Conservation (phyloP, 2,888 invertebrate species). For the Phaonia tiefii region DNA sequence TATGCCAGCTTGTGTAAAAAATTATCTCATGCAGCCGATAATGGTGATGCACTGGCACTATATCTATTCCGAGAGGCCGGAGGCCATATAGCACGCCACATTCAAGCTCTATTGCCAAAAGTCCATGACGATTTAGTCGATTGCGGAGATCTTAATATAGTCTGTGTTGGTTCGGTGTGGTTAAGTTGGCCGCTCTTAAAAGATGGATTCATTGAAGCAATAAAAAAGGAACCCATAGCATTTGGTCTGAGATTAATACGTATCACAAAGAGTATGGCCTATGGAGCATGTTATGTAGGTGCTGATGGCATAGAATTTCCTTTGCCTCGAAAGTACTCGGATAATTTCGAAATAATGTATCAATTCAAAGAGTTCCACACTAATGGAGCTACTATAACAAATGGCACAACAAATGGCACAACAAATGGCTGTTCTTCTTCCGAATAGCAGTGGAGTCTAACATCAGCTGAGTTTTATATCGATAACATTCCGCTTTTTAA, state of each 20-base stretch:
- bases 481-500: constrained; percentile 40
- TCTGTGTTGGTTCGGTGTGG: constrained; percentile 98
- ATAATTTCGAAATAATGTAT: constrained; percentile 86
- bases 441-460: constrained; percentile 27
- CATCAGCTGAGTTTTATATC: constrained; percentile 16
- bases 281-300: constrained; percentile 93
- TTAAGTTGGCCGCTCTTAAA: constrained; percentile 92
- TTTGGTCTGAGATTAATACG: constrained; percentile 84
- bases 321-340: constrained; percentile 86
- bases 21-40: constrained; percentile 85
- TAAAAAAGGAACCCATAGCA: constrained; percentile 79
- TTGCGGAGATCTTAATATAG: constrained; percentile 83
- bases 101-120: constrained; percentile 84
- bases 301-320: constrained; percentile 85
- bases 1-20: constrained; percentile 86
- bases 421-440: constrained; percentile 60
- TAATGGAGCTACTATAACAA: constrained; percentile 19
- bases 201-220: constrained; percentile 85
- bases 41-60: constrained; percentile 87
- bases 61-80: constrained; percentile 88
- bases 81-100: constrained; percentile 84
- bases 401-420: constrained; percentile 32
- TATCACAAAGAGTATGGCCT: constrained; percentile 88
- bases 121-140: constrained; percentile 82
- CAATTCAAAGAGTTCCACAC: constrained; percentile 66